Conservation (phyloP, 2,888 invertebrate species). For the Diaphora mendica region DNA sequence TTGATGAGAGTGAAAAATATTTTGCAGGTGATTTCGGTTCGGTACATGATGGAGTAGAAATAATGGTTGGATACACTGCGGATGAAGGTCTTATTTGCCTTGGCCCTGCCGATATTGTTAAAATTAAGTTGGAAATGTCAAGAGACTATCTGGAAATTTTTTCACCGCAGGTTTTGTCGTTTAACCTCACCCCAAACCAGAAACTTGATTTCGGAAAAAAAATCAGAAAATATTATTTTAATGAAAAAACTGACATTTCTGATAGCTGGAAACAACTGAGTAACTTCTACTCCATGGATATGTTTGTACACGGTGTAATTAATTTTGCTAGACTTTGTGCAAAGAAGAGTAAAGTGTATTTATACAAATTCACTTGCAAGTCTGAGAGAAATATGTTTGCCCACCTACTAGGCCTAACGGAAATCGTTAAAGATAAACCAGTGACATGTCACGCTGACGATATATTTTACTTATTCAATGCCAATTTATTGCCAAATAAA, state of each 20-base stretch:
- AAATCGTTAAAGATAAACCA: conserved; percentile 33
- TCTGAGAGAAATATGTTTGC: conserved; percentile 57
- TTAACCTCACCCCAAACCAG: conserved; percentile 37
- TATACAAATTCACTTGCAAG: conserved; percentile 61
- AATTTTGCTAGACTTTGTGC: conserved; percentile 50
- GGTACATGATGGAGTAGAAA: conserved; percentile 81
- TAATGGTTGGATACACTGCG: conserved; percentile 89
- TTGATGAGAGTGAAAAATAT: conserved; percentile 50
- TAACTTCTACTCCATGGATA: conserved; percentile 46
- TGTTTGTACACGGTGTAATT: conserved; percentile 46
- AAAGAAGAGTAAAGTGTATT: conserved; percentile 50
- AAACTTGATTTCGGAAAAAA: conserved; percentile 53
- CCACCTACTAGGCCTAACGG: conserved; percentile 25
- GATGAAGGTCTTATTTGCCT: conserved; percentile 86
- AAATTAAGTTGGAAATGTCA: conserved; percentile 18
- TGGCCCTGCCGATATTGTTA: background rate
- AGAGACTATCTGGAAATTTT: conserved; percentile 49
- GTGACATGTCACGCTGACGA: conserved; percentile 57
- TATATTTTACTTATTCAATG: conserved; percentile 55
- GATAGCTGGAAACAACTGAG: conserved; percentile 43
- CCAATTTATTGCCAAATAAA: conserved; percentile 31
- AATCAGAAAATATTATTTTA: conserved; percentile 52
- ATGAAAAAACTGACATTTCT: conserved; percentile 34
- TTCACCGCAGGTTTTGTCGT: conserved; percentile 43
- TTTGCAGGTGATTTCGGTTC: conserved; percentile 69